phyloP scores from a whole-genome alignment of 2,113 vertebrate genomes.

The Felis catus region F.catus_Fca126_mat1.0 CM031415.1:188407001-188407500 shows the following conservation, averaged over 20 bases:
- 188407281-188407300: too few relatives aligned
- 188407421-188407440: not conserved
- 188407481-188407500: not conserved
- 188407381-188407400: not conserved
- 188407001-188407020: not conserved
- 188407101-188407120: too few relatives aligned
- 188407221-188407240: too few relatives aligned
- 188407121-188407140: too few relatives aligned
- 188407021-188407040: not conserved
- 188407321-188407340: not conserved
- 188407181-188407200: too few relatives aligned
- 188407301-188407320: not conserved
- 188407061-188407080: not conserved
- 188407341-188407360: not conserved
- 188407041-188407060: not conserved
- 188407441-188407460: not conserved
- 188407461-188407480: not conserved
- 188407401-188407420: not conserved
- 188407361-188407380: not conserved
- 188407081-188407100: not conserved
- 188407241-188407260: too few relatives aligned
- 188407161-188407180: too few relatives aligned
- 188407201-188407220: too few relatives aligned
- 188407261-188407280: too few relatives aligned
- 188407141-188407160: too few relatives aligned